Conservation (phyloP, 92 coral and sea anemone species). For the Siderastrea radians region DNA sequence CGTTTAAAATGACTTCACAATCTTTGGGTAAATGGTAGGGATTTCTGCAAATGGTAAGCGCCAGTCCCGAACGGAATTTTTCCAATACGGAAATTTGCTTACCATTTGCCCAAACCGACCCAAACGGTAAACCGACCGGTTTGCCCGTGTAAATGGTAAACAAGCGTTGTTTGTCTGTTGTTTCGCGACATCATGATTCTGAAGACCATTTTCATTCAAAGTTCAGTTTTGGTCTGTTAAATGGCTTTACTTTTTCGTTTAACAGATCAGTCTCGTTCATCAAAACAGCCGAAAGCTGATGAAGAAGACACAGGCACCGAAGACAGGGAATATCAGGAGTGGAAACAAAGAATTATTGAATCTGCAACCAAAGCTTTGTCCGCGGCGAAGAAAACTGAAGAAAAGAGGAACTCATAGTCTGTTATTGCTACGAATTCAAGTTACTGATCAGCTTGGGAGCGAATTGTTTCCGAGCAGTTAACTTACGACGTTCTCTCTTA, state of each 20-base stretch:
- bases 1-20: too few species aligned
- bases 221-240: background rate
- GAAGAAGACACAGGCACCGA: slow-evolving; percentile 35
- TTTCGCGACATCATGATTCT: too few species aligned
- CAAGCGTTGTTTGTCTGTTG: too few species aligned
- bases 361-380: slow-evolving; percentile 65
- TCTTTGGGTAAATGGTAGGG: too few species aligned
- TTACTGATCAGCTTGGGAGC: background rate
- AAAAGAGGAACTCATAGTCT: slow-evolving; percentile 20
- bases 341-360: slow-evolving; percentile 78
- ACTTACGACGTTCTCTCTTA: too few species aligned
- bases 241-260: background rate
- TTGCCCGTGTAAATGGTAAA: too few species aligned
- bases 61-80: too few species aligned
- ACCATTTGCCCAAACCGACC: too few species aligned
- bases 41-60: too few species aligned
- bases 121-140: too few species aligned
- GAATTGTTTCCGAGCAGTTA: background rate
- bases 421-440: background rate
- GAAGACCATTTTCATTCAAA: background rate
- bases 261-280: slow-evolving; percentile 58
- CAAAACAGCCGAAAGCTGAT: slow-evolving; percentile 41
- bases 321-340: slow-evolving; percentile 77
- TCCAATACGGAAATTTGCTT: too few species aligned
- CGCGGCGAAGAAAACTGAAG: slow-evolving; percentile 8